Evolutionary conservation across 2,797 vertebrate species (phyloP).

Genomic region (Anableps anableps): DNA sequence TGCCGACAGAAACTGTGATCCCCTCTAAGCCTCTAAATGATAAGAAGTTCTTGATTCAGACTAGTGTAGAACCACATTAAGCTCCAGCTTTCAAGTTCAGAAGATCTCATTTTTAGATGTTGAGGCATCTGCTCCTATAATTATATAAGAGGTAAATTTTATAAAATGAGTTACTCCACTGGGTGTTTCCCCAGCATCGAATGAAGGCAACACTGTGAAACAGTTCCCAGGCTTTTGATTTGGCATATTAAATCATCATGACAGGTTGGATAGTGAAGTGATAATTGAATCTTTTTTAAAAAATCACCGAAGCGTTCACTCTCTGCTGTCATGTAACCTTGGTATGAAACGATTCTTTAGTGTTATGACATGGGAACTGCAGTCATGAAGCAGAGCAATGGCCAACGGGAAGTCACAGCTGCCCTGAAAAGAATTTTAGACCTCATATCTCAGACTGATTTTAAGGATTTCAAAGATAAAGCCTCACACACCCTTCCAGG

Average conservation of each 20-base stretch:
- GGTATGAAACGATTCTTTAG: neutral
- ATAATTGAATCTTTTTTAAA: no score
- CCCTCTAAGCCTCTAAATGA: slow-evolving; percentile 14
- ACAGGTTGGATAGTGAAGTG: neutral
- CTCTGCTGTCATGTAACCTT: neutral
- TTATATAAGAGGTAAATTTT: neutral
- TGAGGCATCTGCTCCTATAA: neutral
- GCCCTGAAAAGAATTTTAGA: slow-evolving; percentile 50
- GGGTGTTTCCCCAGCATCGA: neutral
- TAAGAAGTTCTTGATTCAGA: slow-evolving; percentile 30
- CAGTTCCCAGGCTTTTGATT: neutral
- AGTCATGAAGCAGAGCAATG: neutral
- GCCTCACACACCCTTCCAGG: slow-evolving; percentile 36
- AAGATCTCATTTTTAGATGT: neutral
- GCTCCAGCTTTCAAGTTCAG: slow-evolving; percentile 4
- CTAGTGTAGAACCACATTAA: neutral
- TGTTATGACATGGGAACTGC: neutral
- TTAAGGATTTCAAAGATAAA: slow-evolving; percentile 54
- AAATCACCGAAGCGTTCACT: neutral
- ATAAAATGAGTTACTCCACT: neutral
- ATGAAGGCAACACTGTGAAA: neutral
- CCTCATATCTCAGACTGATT: slow-evolving; percentile 58
- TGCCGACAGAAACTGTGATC: slow-evolving; percentile 31
- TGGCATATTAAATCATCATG: neutral
- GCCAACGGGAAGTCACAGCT: neutral